Evolutionary conservation across 2,888 invertebrate species (phyloP).

Genomic region (Calliphora vomitoria): DNA sequence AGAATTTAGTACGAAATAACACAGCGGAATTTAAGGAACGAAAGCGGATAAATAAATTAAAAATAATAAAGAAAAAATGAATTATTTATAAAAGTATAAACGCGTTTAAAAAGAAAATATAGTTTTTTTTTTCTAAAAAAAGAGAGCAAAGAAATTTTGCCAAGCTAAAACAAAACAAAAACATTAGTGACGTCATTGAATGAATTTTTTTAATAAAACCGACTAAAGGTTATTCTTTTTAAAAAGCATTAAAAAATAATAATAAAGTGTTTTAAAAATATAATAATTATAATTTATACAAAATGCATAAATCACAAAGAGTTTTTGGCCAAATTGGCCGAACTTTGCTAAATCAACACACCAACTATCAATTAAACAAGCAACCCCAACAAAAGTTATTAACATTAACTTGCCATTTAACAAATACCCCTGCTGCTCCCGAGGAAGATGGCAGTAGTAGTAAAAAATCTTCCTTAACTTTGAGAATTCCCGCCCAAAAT

Average conservation of each 20-base stretch:
- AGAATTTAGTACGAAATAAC: conserved; percentile 53
- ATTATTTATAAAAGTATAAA: conserved; percentile 13
- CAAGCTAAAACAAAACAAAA: conserved; percentile 42
- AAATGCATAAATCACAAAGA: conserved; percentile 67
- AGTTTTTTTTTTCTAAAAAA: background rate
- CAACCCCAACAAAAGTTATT: conserved; percentile 59
- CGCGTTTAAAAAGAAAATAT: conserved; percentile 22
- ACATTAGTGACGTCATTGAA: conserved; percentile 70
- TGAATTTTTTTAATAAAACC: conserved; percentile 1
- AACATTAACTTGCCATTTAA: conserved; percentile 47
- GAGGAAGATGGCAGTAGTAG: background rate
- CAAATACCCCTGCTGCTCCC: background rate
- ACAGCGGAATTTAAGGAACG: conserved; percentile 53
- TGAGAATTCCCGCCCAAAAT: conserved; percentile 61
- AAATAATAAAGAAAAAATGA: background rate
- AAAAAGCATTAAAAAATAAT: background rate
- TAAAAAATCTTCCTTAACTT: background rate
- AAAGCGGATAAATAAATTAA: conserved; percentile 38
- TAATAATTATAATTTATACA: conserved; percentile 19
- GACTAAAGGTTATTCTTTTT: background rate
- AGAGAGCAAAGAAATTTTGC: background rate
- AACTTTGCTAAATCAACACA: conserved; percentile 63
- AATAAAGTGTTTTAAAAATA: background rate
- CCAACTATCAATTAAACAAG: conserved; percentile 21
- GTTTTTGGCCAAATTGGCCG: conserved; percentile 59